phyloP scores from a whole-genome alignment of 2,113 vertebrate species.

The Zootoca vivipara region DNA sequence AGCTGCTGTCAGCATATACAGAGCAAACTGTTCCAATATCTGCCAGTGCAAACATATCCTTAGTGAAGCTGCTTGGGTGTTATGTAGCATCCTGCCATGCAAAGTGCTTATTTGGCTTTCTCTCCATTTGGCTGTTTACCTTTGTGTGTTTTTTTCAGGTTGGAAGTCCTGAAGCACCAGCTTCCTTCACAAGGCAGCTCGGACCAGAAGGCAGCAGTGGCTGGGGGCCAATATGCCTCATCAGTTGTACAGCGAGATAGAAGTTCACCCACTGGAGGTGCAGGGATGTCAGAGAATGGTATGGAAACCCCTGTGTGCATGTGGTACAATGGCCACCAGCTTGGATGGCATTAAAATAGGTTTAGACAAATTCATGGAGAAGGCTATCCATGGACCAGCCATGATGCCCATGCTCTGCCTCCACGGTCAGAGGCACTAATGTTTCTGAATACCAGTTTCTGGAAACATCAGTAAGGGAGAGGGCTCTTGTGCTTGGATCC shows the following conservation, averaged over 20 bases:
- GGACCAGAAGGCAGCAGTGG: slow-evolving; percentile 30
- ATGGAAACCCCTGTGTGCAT: slow-evolving; percentile 11
- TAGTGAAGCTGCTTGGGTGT: background rate
- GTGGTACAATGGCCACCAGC: background rate
- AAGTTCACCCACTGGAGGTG: slow-evolving; percentile 71
- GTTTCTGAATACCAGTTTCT: background rate
- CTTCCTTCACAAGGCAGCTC: slow-evolving; percentile 28
- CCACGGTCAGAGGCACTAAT: background rate
- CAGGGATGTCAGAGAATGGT: slow-evolving; percentile 77
- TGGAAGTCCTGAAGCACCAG: slow-evolving; percentile 58
- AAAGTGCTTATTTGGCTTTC: background rate
- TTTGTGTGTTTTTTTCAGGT: slow-evolving; percentile 71
- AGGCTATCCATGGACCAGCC: background rate
- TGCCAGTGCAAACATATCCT: no score
- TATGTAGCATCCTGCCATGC: background rate
- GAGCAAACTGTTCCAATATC: background rate
- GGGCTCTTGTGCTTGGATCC: no score
- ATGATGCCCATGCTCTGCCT: background rate
- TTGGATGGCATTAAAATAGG: no score
- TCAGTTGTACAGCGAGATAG: slow-evolving; percentile 66
- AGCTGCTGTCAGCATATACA: background rate
- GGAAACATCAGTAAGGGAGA: no score
- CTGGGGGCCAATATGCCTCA: slow-evolving; percentile 46
- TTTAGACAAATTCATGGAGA: no score
- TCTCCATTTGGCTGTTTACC: background rate